Conservation (phyloP, 1,140 invertebrate genomes). For the Papilio xuthus region DNA sequence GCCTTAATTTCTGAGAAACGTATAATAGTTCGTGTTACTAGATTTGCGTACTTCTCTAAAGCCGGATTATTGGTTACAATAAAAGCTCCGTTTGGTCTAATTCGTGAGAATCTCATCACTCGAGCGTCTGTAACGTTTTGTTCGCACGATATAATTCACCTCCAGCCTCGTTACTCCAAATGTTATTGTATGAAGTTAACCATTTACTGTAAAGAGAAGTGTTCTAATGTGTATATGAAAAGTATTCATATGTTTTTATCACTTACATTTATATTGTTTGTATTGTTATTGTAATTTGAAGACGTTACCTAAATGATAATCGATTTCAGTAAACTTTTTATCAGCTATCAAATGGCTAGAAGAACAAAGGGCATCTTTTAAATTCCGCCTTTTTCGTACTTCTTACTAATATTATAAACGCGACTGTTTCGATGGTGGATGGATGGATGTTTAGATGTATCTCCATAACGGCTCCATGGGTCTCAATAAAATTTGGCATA, state of each 20-base stretch:
- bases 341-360: too few relatives aligned
- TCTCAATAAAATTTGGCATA: too few relatives aligned
- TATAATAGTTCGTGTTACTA: background rate
- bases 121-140: background rate
- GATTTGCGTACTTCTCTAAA: background rate
- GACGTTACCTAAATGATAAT: too few relatives aligned
- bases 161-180: slow-evolving; percentile 1
- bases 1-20: background rate
- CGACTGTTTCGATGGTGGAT: too few relatives aligned
- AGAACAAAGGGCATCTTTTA: too few relatives aligned
- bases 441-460: too few relatives aligned
- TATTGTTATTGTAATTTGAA: too few relatives aligned
- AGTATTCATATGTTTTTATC: background rate
- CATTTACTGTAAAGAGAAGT: background rate
- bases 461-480: too few relatives aligned
- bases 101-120: background rate
- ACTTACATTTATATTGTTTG: background rate
- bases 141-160: background rate
- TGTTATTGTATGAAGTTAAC: background rate
- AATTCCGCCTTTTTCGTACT: too few relatives aligned
- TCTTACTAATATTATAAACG: too few relatives aligned
- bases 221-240: background rate
- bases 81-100: background rate
- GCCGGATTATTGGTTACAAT: background rate
- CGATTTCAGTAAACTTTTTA: too few relatives aligned